Conservation (phyloP, 2,888 invertebrate species). For the Tricholauxania praeusta region DNA sequence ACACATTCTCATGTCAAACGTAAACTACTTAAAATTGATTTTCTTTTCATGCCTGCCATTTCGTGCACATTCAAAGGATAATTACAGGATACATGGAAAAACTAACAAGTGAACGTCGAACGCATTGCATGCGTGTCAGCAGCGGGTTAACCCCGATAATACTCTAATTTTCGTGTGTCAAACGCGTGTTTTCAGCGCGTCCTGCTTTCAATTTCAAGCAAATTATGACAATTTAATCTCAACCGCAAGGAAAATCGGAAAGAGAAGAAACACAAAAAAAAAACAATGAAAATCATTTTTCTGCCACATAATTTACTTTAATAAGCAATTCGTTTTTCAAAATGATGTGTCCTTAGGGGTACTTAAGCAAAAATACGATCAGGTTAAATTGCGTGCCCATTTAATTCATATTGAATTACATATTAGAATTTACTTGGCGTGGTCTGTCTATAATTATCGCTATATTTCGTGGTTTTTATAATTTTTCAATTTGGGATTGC, state of each 20-base stretch:
- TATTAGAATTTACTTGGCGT: too few relatives aligned
- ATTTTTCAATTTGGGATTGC: too few relatives aligned
- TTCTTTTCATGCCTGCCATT: too few relatives aligned
- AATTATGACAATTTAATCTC: conserved; percentile 63
- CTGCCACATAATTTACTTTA: too few relatives aligned
- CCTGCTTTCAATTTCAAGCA: conserved; percentile 42
- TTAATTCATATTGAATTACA: too few relatives aligned
- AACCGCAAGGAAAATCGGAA: conserved; percentile 47
- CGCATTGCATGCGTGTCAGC: conserved; percentile 31
- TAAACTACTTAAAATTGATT: too few relatives aligned
- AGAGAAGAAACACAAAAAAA: neutral
- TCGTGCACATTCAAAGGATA: conserved; percentile 24
- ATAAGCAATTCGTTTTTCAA: conserved; percentile 6
- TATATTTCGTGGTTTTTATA: too few relatives aligned
- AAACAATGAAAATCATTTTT: neutral
- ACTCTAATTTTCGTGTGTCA: conserved; percentile 29
- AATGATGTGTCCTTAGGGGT: too few relatives aligned
- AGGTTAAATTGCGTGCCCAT: too few relatives aligned
- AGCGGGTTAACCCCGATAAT: conserved; percentile 26
- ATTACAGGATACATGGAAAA: conserved; percentile 17
- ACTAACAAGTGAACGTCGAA: conserved; percentile 41
- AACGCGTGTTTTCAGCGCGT: conserved; percentile 44
- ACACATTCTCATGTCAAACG: too few relatives aligned
- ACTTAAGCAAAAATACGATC: too few relatives aligned
- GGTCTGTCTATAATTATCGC: too few relatives aligned